phyloP scores from a whole-genome alignment of 2,797 vertebrate genomes.

The Gallirallus australis region DNA sequence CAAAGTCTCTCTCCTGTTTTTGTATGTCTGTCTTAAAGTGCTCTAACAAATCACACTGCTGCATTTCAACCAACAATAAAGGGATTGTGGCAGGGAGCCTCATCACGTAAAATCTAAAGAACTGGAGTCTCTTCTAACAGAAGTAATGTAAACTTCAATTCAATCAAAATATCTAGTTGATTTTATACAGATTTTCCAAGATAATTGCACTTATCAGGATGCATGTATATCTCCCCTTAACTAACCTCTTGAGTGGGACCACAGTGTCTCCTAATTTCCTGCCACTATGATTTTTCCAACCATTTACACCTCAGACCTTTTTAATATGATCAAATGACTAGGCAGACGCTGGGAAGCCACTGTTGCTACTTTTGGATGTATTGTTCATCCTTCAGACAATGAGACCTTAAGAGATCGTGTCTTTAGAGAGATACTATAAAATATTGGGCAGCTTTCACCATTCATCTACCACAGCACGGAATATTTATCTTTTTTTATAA shows the following conservation, averaged over 20 bases:
- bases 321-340: neutral
- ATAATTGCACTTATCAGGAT: neutral
- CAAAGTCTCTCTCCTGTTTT: neutral
- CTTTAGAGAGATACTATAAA: neutral
- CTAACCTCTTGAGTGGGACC: neutral
- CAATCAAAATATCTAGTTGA: neutral
- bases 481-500: neutral
- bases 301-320: neutral
- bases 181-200: neutral
- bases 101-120: neutral
- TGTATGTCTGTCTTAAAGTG: accelerated
- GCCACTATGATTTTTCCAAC: neutral
- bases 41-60: neutral
- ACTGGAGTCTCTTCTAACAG: neutral
- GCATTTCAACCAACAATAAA: neutral
- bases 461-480: neutral
- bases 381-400: neutral
- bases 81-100: neutral
- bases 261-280: neutral
- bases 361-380: neutral
- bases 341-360: neutral
- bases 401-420: neutral
- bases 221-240: neutral
- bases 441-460: neutral
- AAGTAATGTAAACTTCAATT: neutral